Evolutionary conservation across 2,113 vertebrate genomes (phyloP).

Genomic region (Lonchura striata): DNA sequence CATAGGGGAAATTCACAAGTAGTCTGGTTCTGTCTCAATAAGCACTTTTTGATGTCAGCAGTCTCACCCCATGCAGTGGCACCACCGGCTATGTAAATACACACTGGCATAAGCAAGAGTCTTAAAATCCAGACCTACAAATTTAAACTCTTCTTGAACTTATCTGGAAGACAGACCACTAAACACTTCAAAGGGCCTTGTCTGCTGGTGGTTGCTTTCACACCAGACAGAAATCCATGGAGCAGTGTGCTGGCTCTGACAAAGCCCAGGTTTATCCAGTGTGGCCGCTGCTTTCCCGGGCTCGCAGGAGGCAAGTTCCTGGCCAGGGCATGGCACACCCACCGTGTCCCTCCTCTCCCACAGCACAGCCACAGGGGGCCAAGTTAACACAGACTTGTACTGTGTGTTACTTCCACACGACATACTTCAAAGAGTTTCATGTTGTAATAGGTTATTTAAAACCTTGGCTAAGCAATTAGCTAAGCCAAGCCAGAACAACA

Average conservation of each 20-base stretch:
- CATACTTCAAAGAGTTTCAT: not conserved
- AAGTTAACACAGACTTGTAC: not conserved
- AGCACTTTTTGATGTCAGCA: not conserved
- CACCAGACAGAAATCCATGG: not conserved
- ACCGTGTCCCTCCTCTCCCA: fast-evolving
- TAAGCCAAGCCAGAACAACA: not conserved
- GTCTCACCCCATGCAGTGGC: not conserved
- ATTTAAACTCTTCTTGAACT: constrained; percentile 21
- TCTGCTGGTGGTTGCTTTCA: not conserved
- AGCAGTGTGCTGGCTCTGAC: not conserved
- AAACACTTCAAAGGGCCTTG: not conserved
- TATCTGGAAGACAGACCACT: constrained; percentile 23
- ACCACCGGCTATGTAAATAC: not conserved
- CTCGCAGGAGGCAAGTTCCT: not conserved
- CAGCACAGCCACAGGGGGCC: not conserved
- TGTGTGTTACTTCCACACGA: not conserved
- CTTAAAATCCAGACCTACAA: not conserved
- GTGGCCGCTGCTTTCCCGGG: not conserved
- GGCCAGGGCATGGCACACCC: fast-evolving
- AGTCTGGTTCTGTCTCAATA: not conserved
- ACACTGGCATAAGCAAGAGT: not conserved
- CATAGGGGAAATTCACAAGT: not conserved
- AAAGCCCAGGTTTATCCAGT: not conserved
- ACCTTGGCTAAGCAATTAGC: not conserved
- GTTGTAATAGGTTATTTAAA: not conserved